Conservation (phyloP, 2,113 vertebrate species). For the Lepus timidus region DNA sequence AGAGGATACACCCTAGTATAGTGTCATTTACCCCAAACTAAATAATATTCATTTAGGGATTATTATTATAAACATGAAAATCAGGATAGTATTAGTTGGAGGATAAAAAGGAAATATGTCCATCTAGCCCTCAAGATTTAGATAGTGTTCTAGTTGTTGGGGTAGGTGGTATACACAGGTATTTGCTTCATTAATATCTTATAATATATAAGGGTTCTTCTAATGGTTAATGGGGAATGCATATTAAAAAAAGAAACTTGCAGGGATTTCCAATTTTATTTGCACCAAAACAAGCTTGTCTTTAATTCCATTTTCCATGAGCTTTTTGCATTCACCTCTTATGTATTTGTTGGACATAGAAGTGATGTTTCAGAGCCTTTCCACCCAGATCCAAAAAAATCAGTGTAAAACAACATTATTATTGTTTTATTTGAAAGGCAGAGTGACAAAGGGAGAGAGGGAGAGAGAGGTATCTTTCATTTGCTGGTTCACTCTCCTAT, state of each 20-base stretch:
- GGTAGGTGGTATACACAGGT: neutral
- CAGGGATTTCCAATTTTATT: too few relatives aligned
- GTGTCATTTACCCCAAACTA: too few relatives aligned
- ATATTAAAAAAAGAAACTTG: too few relatives aligned
- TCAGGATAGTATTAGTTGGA: neutral
- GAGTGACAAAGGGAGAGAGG: too few relatives aligned
- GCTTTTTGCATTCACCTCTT: too few relatives aligned
- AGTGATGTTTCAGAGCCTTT: conserved; percentile 12
- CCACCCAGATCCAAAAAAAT: conserved; percentile 34
- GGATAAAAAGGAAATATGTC: neutral
- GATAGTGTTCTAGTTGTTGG: neutral
- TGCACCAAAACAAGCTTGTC: too few relatives aligned
- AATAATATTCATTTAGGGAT: neutral
- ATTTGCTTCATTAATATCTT: conserved; percentile 11
- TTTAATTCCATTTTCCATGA: too few relatives aligned
- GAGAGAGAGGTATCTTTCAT: too few relatives aligned
- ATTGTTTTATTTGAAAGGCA: too few relatives aligned
- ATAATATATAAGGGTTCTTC: too few relatives aligned
- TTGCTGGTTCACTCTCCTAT: too few relatives aligned
- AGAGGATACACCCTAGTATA: neutral
- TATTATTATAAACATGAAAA: conserved; percentile 42
- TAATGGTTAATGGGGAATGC: too few relatives aligned
- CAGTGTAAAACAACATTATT: neutral
- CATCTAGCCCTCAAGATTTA: neutral
- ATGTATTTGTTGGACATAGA: neutral